These are phyloP conservation scores for Cryptocheilus praepositus DNA, from an alignment of 2,888 invertebrate species.

Conservation along the genomic window DNA sequence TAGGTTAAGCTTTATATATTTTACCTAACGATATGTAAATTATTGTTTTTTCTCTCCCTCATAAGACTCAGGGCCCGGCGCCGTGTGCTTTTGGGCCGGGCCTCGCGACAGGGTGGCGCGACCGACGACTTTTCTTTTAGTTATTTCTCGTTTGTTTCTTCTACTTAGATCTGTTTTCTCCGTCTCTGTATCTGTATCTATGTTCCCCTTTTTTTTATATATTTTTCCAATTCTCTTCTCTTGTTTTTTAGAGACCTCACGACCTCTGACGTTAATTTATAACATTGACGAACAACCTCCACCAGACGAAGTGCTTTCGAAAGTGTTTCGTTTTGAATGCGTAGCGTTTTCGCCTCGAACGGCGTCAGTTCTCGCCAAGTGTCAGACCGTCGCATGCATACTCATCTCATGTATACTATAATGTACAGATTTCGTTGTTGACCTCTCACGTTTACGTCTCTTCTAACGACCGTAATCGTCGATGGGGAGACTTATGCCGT, in stretches of 20 bases:
- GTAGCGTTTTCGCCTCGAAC: too few relatives aligned
- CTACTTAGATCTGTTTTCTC: conserved; percentile 21
- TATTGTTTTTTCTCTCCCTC: conserved; percentile 56
- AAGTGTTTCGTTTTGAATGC: too few relatives aligned
- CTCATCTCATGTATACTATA: too few relatives aligned
- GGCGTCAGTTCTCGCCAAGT: too few relatives aligned
- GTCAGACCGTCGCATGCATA: too few relatives aligned
- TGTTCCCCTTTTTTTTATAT: neutral
- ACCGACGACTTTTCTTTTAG: conserved; percentile 38
- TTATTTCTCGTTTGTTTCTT: conserved; percentile 13
- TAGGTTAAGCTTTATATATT: conserved; percentile 66
- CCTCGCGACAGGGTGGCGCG: conserved; percentile 58
- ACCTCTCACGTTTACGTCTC: too few relatives aligned
- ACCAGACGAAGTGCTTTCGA: neutral
- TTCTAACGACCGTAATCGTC: too few relatives aligned
- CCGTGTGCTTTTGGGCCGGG: conserved; percentile 25
- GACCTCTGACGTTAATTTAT: conserved; percentile 36
- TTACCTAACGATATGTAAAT: conserved; percentile 64
- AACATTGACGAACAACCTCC: conserved; percentile 10
- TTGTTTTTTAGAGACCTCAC: conserved; percentile 38
- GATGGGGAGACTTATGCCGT: too few relatives aligned
- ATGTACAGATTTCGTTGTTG: too few relatives aligned
- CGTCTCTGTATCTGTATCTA: neutral
- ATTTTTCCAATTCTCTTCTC: conserved; percentile 21
- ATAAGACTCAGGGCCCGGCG: conserved; percentile 57